Evolutionary conservation across 2,888 invertebrate species (phyloP).

Genomic region (Torymus texanus): DNA sequence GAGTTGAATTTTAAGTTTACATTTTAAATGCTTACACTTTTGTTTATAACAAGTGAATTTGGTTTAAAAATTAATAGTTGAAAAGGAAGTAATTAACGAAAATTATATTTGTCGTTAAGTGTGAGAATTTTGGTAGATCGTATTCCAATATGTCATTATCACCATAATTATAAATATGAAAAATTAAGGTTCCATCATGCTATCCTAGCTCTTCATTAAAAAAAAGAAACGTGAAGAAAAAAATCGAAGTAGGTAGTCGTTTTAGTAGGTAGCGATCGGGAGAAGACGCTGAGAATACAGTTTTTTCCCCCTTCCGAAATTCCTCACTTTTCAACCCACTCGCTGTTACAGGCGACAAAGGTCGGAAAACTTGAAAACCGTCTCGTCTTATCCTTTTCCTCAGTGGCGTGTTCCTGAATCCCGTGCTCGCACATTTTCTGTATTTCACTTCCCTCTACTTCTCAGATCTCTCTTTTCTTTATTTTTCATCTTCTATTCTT

Average conservation of each 20-base stretch:
- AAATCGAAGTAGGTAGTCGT: background rate
- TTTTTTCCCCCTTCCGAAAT: conserved; percentile 22
- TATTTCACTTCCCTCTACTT: background rate
- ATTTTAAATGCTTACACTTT: too few species aligned
- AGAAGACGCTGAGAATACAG: background rate
- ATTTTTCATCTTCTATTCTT: background rate
- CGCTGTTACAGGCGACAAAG: conserved; percentile 33
- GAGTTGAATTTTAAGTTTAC: too few species aligned
- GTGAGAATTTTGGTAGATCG: background rate
- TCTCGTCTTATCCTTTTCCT: conserved; percentile 32
- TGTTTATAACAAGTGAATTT: too few species aligned
- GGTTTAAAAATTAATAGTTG: too few species aligned
- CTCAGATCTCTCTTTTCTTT: conserved; percentile 12
- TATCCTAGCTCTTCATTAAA: background rate
- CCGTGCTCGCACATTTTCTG: background rate
- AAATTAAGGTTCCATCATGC: background rate
- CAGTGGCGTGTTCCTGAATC: conserved; percentile 11
- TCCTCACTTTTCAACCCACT: conserved; percentile 35
- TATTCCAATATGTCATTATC: background rate
- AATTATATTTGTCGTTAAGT: too few species aligned
- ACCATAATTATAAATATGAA: background rate
- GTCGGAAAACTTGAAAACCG: conserved; percentile 41
- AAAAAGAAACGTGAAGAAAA: background rate
- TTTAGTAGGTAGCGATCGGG: background rate
- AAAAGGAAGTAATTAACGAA: too few species aligned